Conservation (phyloP, 2,113 vertebrate species). For the Brienomyrus brachyistius region DNA sequence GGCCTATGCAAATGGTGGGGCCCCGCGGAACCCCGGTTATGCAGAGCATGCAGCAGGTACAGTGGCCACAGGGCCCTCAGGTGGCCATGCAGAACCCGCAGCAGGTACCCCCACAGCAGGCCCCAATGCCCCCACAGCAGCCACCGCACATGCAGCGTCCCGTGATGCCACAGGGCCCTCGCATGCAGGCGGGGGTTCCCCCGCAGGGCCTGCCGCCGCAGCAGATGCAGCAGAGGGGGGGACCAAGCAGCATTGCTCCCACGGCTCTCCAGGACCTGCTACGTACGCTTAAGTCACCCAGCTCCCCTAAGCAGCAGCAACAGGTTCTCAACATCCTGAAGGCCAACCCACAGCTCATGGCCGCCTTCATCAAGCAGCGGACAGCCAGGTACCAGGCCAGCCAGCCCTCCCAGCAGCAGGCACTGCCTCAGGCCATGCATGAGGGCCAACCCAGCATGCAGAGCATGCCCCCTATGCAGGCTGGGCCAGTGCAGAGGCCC, state of each 20-base stretch:
- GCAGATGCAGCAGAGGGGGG: conserved; percentile 45
- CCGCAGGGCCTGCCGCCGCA: conserved; percentile 23
- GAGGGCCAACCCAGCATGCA: conserved; percentile 71
- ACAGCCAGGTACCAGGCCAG: conserved; percentile 38
- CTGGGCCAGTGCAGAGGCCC: conserved; percentile 67
- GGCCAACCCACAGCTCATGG: conserved; percentile 97
- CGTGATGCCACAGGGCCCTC: conserved; percentile 71
- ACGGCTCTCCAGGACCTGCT: conserved; percentile 56
- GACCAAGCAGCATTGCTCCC: conserved; percentile 59
- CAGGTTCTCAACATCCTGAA: conserved; percentile 97
- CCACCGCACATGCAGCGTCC: conserved; percentile 69
- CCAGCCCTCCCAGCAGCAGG: conserved; percentile 11
- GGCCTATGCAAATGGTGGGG: conserved; percentile 74
- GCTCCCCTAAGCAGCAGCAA: conserved; percentile 94
- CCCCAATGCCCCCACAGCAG: conserved; percentile 16
- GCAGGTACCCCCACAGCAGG: conserved; percentile 50
- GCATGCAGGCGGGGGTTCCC: conserved; percentile 58
- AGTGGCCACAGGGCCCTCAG: conserved; percentile 75
- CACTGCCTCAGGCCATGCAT: conserved; percentile 57
- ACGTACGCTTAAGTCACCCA: conserved; percentile 91
- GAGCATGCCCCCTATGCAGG: conserved; percentile 53
- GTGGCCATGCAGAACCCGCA: conserved; percentile 58
- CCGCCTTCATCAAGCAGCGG: conserved; percentile 94
- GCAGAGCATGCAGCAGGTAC: conserved; percentile 68
- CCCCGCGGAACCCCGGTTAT: conserved; percentile 77